A percentile compares a stretch with the other conserved stretches of the same genome.
phyloP scores from a whole-genome alignment of 2,888 invertebrate species.

The Drosophila fulvimacula region DNA sequence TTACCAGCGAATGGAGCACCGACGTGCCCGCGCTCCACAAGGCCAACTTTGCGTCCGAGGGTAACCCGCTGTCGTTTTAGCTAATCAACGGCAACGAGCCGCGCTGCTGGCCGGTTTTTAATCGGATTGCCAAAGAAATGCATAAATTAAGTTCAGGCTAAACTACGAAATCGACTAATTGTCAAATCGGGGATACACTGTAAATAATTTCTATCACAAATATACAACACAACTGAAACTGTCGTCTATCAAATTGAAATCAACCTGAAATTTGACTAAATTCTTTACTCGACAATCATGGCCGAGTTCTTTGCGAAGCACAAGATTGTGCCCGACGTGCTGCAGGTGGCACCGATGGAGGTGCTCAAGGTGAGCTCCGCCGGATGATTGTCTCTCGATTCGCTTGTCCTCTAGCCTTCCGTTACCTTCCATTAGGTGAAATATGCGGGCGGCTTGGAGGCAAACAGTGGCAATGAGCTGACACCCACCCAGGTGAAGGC shows the following conservation, averaged over 20 bases:
- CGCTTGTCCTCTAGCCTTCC: background rate
- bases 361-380: constrained; percentile 52
- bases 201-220: constrained; percentile 24
- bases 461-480: constrained; percentile 88
- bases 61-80: constrained; percentile 11
- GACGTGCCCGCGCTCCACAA: constrained; percentile 83
- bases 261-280: background rate
- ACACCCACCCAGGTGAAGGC: constrained; percentile 88
- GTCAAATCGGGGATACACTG: constrained; percentile 34
- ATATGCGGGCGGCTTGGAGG: constrained; percentile 83
- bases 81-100: background rate
- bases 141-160: constrained; percentile 47
- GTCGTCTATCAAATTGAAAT: background rate
- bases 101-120: constrained; percentile 40
- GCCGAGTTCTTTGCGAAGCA: constrained; percentile 40
- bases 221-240: background rate
- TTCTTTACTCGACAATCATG: constrained; percentile 12
- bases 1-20: constrained; percentile 70
- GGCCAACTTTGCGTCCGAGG: constrained; percentile 52
- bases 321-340: constrained; percentile 53
- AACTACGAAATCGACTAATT: constrained; percentile 29
- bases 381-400: background rate
- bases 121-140: constrained; percentile 53
- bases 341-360: constrained; percentile 35
- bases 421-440: constrained; percentile 54